Base-by-base conservation (phyloP, 2,113 vertebrate species). In the Toxotes chatareus region DNA sequence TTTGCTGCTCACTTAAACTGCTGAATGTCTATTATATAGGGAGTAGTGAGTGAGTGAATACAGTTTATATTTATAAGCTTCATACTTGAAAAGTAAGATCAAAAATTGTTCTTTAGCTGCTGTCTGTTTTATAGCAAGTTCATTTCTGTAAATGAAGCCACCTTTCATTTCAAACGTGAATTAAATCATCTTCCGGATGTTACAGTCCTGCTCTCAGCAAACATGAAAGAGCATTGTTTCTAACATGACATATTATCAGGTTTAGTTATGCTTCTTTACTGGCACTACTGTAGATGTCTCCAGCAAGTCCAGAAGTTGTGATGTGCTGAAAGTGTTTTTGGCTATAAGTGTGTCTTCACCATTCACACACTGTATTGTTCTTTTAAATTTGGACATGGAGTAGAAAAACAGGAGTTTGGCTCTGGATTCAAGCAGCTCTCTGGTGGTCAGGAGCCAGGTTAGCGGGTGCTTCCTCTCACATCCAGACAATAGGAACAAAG, bases 381-480 rank as follows among this genome's bases (percentile, higher is more conserved):
- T 36, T 21, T 21, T 5, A 42, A 68, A 65, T 62, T 53, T 23
- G 57, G 36, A 68, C 17, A n/a, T 55, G 9, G 0, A 44, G 66
- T 60, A 36, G 23, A 57, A 80, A 84, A 73, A 0, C 64, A 27
- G 23, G 49, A 14, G 23, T 74, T 69, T 85, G 76, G 44, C 70
- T 84, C 70, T 59, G 40, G 55, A 44, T 76, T 86, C 55, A 42
- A 84, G 53, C 66, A 36, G 78, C 73, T 66, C 60, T 44, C 17
- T 65, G 36, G 34, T 70, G 27, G 27, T 27, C 27, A 27, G 27
- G 27, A 27, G 27, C 27, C 27, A 27, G 27, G 27, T 27, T 27
- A 90, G 84, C 68, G 60, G 64, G 36, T 69, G 73, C 89, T 93
- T 91, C 92, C 93, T 93, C 75, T 73, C 67, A 73, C 55, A 31